Base-by-base conservation (phyloP, 2,888 invertebrate genomes). In the Chelonus formosanus region DNA sequence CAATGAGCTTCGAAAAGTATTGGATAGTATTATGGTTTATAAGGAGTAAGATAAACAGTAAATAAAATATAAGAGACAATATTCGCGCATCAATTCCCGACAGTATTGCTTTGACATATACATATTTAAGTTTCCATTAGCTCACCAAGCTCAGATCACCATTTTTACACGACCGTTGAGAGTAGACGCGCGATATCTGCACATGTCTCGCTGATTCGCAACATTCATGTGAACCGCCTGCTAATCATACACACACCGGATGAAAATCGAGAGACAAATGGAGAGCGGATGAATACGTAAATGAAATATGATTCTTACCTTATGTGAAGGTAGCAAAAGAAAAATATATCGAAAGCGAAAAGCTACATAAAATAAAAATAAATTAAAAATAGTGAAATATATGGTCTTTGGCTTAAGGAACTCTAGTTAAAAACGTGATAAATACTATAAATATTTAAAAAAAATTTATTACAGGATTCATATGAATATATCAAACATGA, bases 1-100 rank as follows among this genome's bases (percentile, higher is more conserved):
- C 6, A 35, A 58, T 78, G 82, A 83, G 82, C 82, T 82, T 83
- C 77, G 77, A 81, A 75, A 81, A 80, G 80, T 83, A 83, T 81
- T 81, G 79, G 78, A 78, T 82, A 82, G 80, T 82, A 81, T 81
- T 81, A 80, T 66, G 63, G 68, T 73, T 68, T 76, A 74, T 75
- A 73, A 65, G 4, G 31, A 7, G 5, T 52, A 32, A 32, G 31
- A 32, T 32, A 32, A 32, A 20, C 8, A 52, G 34, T 52, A 32
- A 31, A 32, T 8, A 8, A 48, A 31, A 34, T 7, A 20, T 31
- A 52, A 48, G 20, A 52, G 8, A 7, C 34, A 20, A 20, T 20
- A 45, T 57, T 32, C 32, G 34, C n/a, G 32, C 45, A 48, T 10
- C 36, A 3, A 5, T 43, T 47, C 5, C 3, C 10, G 20, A 34